These are phyloP conservation scores for Cephus rjabovi DNA, from an alignment of 2,888 invertebrate species.

Conservation along the genomic window DNA sequence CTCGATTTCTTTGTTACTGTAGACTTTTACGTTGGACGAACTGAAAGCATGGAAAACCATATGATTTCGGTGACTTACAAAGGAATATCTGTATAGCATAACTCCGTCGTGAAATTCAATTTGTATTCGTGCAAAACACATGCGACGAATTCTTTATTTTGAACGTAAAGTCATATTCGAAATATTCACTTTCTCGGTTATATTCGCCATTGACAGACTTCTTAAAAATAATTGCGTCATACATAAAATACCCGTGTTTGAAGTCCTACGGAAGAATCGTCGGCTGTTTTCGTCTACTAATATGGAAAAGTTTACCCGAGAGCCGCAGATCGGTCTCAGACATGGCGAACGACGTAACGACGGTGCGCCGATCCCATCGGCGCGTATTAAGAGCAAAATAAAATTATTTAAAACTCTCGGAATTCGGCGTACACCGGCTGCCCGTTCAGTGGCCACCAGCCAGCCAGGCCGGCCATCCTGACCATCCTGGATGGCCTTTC, in stretches of 20 bases:
- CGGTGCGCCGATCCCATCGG: constrained; percentile 44
- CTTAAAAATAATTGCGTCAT: neutral
- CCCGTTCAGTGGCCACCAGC: constrained; percentile 40
- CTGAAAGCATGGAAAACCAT: neutral
- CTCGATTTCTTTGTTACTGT: neutral
- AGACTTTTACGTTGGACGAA: neutral
- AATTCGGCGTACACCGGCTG: constrained; percentile 48
- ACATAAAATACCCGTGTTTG: neutral
- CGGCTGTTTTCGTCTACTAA: neutral
- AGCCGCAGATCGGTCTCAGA: constrained; percentile 17
- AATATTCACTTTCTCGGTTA: neutral
- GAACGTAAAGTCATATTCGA: neutral
- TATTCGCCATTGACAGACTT: neutral
- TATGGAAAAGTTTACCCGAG: neutral
- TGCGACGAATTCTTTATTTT: neutral
- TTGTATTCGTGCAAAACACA: neutral
- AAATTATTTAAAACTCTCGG: constrained; percentile 55
- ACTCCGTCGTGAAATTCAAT: neutral
- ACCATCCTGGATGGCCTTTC: constrained; percentile 14
- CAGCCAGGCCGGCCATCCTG: constrained; percentile 30
- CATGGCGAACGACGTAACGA: neutral
- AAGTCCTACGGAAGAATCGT: neutral
- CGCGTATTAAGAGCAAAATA: constrained; percentile 56
- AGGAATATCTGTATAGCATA: neutral
- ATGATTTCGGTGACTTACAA: neutral